Conservation (phyloP, 2,113 vertebrate species). For the Pavo muticus region DNA sequence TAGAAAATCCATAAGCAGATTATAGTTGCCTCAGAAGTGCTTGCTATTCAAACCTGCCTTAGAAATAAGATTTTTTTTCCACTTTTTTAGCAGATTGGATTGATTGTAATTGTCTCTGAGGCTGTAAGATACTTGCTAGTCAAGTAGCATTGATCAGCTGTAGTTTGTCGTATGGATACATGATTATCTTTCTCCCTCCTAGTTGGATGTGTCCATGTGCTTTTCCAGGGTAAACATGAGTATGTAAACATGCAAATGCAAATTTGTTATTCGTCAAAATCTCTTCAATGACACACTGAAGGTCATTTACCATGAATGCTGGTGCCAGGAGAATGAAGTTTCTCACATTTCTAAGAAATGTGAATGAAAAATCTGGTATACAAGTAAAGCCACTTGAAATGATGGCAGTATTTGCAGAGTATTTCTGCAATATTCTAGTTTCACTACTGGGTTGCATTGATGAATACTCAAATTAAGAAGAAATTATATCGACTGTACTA, state of each 20-base stretch:
- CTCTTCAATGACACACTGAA: background rate
- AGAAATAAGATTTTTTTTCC: background rate
- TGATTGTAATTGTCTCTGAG: background rate
- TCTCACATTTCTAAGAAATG: background rate
- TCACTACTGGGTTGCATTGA: background rate
- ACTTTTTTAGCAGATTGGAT: background rate
- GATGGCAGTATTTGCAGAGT: background rate
- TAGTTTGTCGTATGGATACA: background rate
- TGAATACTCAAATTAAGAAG: background rate
- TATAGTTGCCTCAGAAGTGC: background rate
- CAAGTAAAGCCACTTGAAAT: background rate
- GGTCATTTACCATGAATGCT: background rate
- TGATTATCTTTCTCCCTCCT: background rate
- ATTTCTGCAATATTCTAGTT: background rate
- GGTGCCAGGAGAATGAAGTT: background rate
- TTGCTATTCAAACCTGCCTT: background rate
- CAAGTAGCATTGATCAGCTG: background rate
- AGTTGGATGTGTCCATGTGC: background rate
- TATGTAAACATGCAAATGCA: background rate
- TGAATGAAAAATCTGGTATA: background rate
- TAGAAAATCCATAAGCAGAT: conserved; percentile 23
- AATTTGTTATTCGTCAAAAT: background rate
- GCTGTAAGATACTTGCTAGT: background rate
- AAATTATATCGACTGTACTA: background rate
- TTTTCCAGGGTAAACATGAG: conserved; percentile 9